Evolutionary conservation across 2,888 invertebrate species (phyloP), one percentile per base, ranked within the genome.

Genomic region (Bellardia bayeri): DNA sequence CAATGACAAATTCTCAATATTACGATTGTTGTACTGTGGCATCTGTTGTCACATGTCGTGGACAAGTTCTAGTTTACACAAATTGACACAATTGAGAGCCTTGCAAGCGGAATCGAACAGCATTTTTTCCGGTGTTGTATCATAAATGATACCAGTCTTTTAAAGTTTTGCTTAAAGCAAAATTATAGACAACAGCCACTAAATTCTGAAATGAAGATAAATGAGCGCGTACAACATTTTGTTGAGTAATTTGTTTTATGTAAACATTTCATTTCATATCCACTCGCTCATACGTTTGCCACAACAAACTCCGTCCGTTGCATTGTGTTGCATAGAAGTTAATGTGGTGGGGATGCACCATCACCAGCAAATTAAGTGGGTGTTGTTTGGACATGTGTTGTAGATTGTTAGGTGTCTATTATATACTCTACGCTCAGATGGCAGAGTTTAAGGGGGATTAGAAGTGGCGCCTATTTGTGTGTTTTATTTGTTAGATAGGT

Each of bases 161-260:
- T 2, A 33, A 9, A n/a, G 3, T 4, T 13, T 64, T 83, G 71
- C 16, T 23, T 2, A n/a, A 30, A 71, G 13, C 9, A n/a, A 45
- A 76, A 30, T 64, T 63, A 56, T 49, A n/a, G 56, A 76, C 68
- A 75, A 76, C 76, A 74, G 49, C 45, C 58, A 74, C 66, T 54
- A 49, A 82, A 63, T 75, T 64, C n/a, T 79, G 30, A 80, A 80
- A 88, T 86, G 80, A 86, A 86, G 83, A 88, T 83, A 56, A 86
- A 88, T 88, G 76, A 42, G 56, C 40, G n/a, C 71, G 16, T 72
- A n/a, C 61, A 81, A 75, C 72, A 78, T 76, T 88, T 81, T 83
- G 88, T 85, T 71, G 82, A 85, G 61, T 83, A 86, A 88, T 88
- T 88, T 88, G 85, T 88, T 88, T 80, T 83, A 42, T 88, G 71